Evolutionary conservation across 2,113 vertebrate genomes (phyloP), one percentile per base, ranked within the genome.

Genomic region (Climacteris rufus): DNA sequence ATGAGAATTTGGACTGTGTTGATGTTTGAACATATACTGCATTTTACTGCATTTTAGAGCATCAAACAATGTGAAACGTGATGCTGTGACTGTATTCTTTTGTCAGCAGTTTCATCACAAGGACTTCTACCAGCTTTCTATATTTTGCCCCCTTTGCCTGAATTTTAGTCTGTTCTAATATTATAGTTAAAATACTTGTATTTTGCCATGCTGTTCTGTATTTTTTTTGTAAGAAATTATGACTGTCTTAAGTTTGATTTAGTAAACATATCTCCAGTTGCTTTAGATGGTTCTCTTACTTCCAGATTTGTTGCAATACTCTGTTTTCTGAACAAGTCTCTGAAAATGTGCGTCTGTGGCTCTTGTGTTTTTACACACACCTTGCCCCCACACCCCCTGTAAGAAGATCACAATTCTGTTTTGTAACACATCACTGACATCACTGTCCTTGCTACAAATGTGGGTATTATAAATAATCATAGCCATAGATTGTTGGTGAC

Each of bases 341-440:
- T 44, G n/a, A 83, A 83, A 66, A 66, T 35, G 25, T 53, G 21
- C 44, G 13, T 80, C 23, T 66, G 33, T 49, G n/a, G 13, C 15
- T 42, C 6, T 27, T 76, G 2, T 13, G 33, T 24, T 54, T 83
- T 71, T n/a, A 19, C 18, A 10, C 23, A 37, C 4, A 22, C 7
- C 18, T 33, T 53, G 10, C 15, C 14, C 23, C 13, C 16, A n/a
- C 35, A 24, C 8, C 14, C 4, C 3, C 13, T 28, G 1, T 0
- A 3, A 28, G 37, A 2, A 15, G 30, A 79, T 7, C 18, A 6
- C 13, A 2, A 47, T 65, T 85, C 65, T 91, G 49, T 17, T 88
- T 82, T 85, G 28, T 75, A 44, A 49, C 66, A 30, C 11, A 17
- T 56, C 37, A 39, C 18, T 79, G 65, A 49, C 13, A 21, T 61